Conservation (phyloP, 2,888 invertebrate genomes). For the Marasmarcha lunaedactyla region DNA sequence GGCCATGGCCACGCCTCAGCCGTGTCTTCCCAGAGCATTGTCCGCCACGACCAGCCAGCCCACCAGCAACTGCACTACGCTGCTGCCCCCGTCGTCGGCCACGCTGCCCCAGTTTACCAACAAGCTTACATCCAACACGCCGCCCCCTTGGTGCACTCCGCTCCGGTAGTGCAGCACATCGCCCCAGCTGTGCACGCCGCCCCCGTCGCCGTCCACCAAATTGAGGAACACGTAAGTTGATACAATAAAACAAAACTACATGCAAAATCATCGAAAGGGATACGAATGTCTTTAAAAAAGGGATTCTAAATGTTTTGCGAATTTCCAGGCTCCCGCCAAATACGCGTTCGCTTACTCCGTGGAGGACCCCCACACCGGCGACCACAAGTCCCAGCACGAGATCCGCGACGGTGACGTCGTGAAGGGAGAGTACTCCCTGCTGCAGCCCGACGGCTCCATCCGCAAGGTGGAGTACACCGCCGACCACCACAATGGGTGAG, state of each 20-base stretch:
- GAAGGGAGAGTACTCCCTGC: slow-evolving; percentile 25
- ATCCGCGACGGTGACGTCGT: slow-evolving; percentile 9
- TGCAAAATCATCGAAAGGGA: too few relatives aligned
- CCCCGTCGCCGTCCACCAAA: background rate
- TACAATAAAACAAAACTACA: too few relatives aligned
- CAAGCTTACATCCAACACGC: slow-evolving; percentile 13
- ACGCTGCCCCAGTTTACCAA: too few relatives aligned
- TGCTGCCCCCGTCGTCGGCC: slow-evolving; percentile 27
- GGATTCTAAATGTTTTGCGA: too few relatives aligned
- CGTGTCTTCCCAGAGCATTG: slow-evolving; percentile 46
- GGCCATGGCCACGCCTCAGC: slow-evolving; percentile 24
- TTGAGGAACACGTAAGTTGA: background rate
- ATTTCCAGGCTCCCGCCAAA: slow-evolving; percentile 25
- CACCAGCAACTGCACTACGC: slow-evolving; percentile 20
- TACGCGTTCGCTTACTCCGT: slow-evolving; percentile 7
- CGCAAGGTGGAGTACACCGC: slow-evolving; percentile 25
- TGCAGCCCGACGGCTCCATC: slow-evolving; percentile 25
- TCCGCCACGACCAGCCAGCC: slow-evolving; percentile 26
- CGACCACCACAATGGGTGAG: slow-evolving; percentile 46
- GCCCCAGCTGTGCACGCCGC: background rate
- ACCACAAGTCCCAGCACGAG: background rate
- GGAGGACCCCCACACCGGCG: slow-evolving; percentile 20
- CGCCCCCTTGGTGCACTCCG: background rate
- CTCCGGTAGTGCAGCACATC: background rate
- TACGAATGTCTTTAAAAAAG: too few relatives aligned